Base-by-base conservation (phyloP, 2,888 invertebrate genomes). In the Biston stratarius region DNA sequence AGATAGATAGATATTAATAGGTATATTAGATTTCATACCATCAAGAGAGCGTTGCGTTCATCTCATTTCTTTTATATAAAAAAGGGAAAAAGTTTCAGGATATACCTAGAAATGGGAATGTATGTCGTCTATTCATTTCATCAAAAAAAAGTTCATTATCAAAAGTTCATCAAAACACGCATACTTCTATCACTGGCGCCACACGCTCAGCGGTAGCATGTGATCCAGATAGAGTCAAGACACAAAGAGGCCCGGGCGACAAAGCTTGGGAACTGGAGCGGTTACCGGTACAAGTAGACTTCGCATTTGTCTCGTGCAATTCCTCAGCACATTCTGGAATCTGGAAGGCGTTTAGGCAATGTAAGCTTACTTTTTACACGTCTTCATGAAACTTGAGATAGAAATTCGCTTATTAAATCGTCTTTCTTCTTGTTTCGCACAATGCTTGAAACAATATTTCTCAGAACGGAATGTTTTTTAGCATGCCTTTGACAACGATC, bases 241-340 rank as follows among this genome's bases (percentile, higher is more conserved):
- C 81, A 84, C 86, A 89, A 87, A 86, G 85, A 82, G 75, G 74
- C 78, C 78, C 74, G 74, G 73, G 80, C 85, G 84, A 87, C 84
- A 83, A 81, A 81, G 87, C 84, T 76, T 89, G 89, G 82, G 89
- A 91, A 87, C 86, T 89, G 78, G 88, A 86, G 82, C 89, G 85
- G 83, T 82, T 83, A 86, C 84, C 84, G 83, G 82, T 83, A 82
- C 83, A 79, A 77, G 77, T 72, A 77, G 73, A 70, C 71, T 76
- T 73, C 68, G 78, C 81, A 81, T 83, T 81, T 82, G 80, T 81
- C 79, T 80, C 72, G 66, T 67, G 66, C 72, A 64, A 69, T 65
- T 67, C 72, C 63, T 45, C 56, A 42, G 33, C 40, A 69, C 65
- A 57, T 60, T 51, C 11, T 40, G 52, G 33, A 48, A 33, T 53